phyloP scores from a whole-genome alignment of 2,888 invertebrate genomes.

The Caenorhabditis imperialis region DNA sequence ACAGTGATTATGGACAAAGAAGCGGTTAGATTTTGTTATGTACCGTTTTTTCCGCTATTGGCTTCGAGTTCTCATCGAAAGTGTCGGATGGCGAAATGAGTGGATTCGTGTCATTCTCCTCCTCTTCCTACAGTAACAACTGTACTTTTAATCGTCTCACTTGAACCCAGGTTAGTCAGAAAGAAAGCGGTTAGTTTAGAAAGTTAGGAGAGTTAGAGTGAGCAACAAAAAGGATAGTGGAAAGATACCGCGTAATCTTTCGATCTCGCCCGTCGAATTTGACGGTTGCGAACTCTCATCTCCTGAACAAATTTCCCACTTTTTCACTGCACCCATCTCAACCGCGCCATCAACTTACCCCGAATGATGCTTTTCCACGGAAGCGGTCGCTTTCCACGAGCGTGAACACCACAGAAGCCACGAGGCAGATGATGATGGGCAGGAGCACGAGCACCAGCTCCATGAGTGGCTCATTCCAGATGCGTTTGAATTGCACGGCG shows the following conservation, averaged over 20 bases:
- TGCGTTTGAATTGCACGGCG: conserved; percentile 55
- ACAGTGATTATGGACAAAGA: not conserved
- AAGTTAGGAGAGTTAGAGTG: conserved; percentile 1
- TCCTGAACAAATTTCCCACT: conserved; percentile 9
- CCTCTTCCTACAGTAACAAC: conserved; percentile 25
- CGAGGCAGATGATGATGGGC: conserved; percentile 46
- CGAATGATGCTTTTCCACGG: conserved; percentile 33
- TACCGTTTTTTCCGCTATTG: conserved; percentile 26
- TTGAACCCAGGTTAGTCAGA: too few species aligned
- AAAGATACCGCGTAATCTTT: conserved; percentile 16
- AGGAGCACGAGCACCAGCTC: conserved; percentile 51
- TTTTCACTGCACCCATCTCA: not conserved
- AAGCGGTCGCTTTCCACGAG: conserved; percentile 35
- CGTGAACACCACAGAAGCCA: conserved; percentile 25
- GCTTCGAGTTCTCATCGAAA: conserved; percentile 36
- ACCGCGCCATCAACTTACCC: conserved; percentile 38
- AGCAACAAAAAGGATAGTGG: too few species aligned
- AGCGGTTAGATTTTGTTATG: not conserved
- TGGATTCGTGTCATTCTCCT: conserved; percentile 21
- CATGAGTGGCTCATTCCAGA: conserved; percentile 61
- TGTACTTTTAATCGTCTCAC: not conserved
- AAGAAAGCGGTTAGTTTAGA: conserved; percentile 1
- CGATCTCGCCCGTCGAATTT: conserved; percentile 10
- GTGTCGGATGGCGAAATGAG: conserved; percentile 8
- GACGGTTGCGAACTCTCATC: conserved; percentile 9